Evolutionary conservation across 2,797 vertebrate species (phyloP).

Genomic region (Tokudaia muenninki): DNA sequence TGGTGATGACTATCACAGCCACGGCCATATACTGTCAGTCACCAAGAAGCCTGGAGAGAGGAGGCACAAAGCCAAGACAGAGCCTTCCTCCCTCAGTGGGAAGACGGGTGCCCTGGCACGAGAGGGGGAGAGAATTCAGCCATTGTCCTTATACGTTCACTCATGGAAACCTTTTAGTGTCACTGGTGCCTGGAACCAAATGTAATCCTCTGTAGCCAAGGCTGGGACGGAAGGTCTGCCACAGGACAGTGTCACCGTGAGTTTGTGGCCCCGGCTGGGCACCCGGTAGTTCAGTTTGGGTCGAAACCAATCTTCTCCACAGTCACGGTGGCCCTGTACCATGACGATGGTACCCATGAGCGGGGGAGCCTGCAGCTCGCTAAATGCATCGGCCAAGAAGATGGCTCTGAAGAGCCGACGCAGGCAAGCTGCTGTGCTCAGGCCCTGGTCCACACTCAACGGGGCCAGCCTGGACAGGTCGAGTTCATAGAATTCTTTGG

Average conservation of each 20-base stretch:
- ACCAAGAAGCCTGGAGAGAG: background rate
- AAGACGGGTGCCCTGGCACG: background rate
- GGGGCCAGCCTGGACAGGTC: conserved; percentile 92
- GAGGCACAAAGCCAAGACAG: background rate
- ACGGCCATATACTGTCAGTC: background rate
- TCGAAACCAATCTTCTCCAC: conserved; percentile 94
- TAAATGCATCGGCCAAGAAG: conserved; percentile 95
- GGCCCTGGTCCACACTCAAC: conserved; percentile 87
- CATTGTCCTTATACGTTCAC: conserved; percentile 70
- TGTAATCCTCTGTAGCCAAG: conserved; percentile 90
- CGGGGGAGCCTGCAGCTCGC: conserved; percentile 91
- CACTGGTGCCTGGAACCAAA: conserved; percentile 97
- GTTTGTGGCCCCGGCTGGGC: conserved; percentile 91
- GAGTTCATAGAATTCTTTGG: conserved; percentile 96
- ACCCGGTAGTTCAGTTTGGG: conserved; percentile 96
- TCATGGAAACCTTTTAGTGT: conserved; percentile 93
- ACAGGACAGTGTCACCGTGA: conserved; percentile 91
- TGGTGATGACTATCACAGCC: background rate
- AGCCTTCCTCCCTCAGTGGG: conserved; percentile 46
- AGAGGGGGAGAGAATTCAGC: conserved; percentile 1
- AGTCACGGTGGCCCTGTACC: conserved; percentile 94
- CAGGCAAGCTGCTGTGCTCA: conserved; percentile 91
- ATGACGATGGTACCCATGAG: conserved; percentile 92
- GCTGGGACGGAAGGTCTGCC: conserved; percentile 74
- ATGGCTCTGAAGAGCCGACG: conserved; percentile 94